Base-by-base conservation (phyloP, 2,888 invertebrate genomes). In the Tenthredo notha region DNA sequence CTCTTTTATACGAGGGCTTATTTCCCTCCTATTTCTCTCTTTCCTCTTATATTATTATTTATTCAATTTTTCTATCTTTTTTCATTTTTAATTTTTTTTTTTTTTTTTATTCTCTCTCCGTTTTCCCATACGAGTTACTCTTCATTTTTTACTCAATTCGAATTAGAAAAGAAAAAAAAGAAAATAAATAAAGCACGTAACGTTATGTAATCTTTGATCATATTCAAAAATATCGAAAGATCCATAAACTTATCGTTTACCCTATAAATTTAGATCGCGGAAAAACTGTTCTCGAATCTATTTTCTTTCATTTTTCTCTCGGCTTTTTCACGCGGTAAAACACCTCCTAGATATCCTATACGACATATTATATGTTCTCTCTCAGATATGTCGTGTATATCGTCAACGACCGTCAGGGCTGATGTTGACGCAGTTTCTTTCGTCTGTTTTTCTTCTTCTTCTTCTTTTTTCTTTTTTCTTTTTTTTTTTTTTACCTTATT, bases 11-110 rank as follows among this genome's bases (percentile, higher is more conserved):
- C 83, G 29, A 25, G 75, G 12, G 21, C 54, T 58, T 33, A n/a
- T 58, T 18, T 54, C 61, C 86, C 70, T 15, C 78, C 37, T 50
- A 43, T 40, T 75, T 82, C 84, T 65, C 61, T 78, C 33, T 75
- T 74, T 84, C 21, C 12, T 18, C 21, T 21, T 43, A 21, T 18
- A 21, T 74, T 15, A 74, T 40, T 74, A 21, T n/a, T 43, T 40
- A 21, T 74, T 10, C 18, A 33, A 54, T 47, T 77, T 77, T 33
- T 50, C 6, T 29, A 18, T 29, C 15, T 6, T 21, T 12, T 43
- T 25, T 3, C 25, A 15, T 47, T 29, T 47, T 25, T 0, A 25
- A 1, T 4, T 43, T 74, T 25, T 47, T 18, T 1, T 70, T 37
- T 37, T 21, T 37, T 10, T 33, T 4, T 33, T 4, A 4, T 37